Evolutionary conservation across 2,797 vertebrate species (phyloP).

Genomic region (Melanotaenia boesemani): DNA sequence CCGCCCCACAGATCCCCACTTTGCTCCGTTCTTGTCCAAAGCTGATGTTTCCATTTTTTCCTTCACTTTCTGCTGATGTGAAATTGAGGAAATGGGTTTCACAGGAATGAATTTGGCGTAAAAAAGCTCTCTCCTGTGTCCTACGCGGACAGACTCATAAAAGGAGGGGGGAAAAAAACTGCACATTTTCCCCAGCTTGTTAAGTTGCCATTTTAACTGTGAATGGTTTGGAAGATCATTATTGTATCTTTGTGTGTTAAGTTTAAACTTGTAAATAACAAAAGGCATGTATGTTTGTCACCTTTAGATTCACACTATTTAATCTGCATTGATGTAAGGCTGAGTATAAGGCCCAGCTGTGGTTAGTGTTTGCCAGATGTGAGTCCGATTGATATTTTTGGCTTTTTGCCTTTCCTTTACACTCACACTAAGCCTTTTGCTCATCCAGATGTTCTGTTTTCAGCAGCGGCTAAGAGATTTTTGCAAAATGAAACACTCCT

Average conservation of each 20-base stretch:
- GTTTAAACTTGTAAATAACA: neutral
- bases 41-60: neutral
- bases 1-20: conserved; percentile 3
- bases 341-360: conserved; percentile 61
- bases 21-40: neutral
- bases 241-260: neutral
- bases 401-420: conserved; percentile 31
- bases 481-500: conserved; percentile 57
- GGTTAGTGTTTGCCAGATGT: conserved; percentile 57
- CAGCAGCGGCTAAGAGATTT: conserved; percentile 48
- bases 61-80: conserved; percentile 7
- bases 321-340: conserved; percentile 37
- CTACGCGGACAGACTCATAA: conserved; percentile 28
- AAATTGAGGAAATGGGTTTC: conserved; percentile 50
- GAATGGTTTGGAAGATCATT: neutral
- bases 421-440: conserved; percentile 49
- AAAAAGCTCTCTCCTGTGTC: conserved; percentile 16
- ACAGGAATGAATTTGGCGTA: conserved; percentile 30
- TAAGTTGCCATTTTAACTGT: conserved; percentile 36
- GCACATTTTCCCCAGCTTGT: conserved; percentile 26
- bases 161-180: conserved; percentile 9
- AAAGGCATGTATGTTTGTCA: conserved; percentile 22
- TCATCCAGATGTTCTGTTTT: conserved; percentile 74
- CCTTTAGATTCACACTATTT: conserved; percentile 23
- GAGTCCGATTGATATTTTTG: conserved; percentile 69